Percentiles rank a stretch among this genome's conserved stretches.
Evolutionary conservation across 2,888 invertebrate genomes (phyloP).

Genomic region (Tricholauxania praeusta): DNA sequence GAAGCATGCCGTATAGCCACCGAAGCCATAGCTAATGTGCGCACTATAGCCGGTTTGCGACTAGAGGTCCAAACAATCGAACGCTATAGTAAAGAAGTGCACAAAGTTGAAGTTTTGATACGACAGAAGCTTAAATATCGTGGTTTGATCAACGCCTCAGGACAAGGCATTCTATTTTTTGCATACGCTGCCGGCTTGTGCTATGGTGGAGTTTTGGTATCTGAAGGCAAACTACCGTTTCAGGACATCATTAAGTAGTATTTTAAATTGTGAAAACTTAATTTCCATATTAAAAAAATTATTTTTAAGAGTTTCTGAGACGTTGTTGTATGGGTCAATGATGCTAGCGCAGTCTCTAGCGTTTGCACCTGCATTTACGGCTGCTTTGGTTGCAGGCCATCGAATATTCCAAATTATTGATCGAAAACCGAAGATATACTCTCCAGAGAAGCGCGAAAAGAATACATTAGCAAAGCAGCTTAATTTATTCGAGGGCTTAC

Average conservation of each 20-base stretch:
- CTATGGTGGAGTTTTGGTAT: slow-evolving; percentile 80
- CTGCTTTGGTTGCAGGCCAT: slow-evolving; percentile 79
- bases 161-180: slow-evolving; percentile 79
- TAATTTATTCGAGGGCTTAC: slow-evolving; percentile 63
- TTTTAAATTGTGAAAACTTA: neutral
- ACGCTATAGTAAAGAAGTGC: slow-evolving; percentile 73
- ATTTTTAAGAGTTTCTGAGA: slow-evolving; percentile 76
- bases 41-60: slow-evolving; percentile 78
- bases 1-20: slow-evolving; percentile 79
- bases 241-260: slow-evolving; percentile 73
- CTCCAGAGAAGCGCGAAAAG: slow-evolving; percentile 64
- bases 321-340: slow-evolving; percentile 82
- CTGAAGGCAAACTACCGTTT: slow-evolving; percentile 74
- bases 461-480: slow-evolving; percentile 60
- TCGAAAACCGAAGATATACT: slow-evolving; percentile 71
- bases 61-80: slow-evolving; percentile 74
- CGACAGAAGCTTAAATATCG: slow-evolving; percentile 73
- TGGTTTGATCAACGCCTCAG: slow-evolving; percentile 78
- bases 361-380: slow-evolving; percentile 82
- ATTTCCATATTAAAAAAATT: neutral
- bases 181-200: slow-evolving; percentile 79
- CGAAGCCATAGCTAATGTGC: slow-evolving; percentile 79
- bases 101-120: slow-evolving; percentile 69
- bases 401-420: slow-evolving; percentile 76
- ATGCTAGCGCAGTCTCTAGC: slow-evolving; percentile 84